Percentiles rank a stretch among this genome's conserved stretches.
Evolutionary conservation across 2,113 vertebrate genomes (phyloP).

Genomic region (Varanus komodoensis): DNA sequence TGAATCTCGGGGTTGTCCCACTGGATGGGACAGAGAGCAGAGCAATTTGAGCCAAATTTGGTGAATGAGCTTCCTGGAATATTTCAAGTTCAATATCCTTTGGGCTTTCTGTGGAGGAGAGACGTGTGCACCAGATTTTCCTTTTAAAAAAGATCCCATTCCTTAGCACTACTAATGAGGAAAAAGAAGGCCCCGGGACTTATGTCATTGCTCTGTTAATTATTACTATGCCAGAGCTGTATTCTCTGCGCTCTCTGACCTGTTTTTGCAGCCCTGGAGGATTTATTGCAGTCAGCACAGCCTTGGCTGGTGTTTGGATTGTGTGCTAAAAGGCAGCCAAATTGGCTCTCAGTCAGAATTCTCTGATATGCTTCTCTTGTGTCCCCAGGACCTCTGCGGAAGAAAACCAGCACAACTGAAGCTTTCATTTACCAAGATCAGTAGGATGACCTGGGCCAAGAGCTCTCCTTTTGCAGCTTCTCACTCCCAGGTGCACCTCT

Average conservation of each 20-base stretch:
- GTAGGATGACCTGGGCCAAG: constrained; percentile 16
- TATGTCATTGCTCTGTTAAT: constrained; percentile 76
- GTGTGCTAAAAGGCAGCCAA: constrained; percentile 57
- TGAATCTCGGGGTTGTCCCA: background rate
- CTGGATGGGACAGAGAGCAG: background rate
- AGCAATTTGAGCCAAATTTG: background rate
- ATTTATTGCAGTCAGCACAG: constrained; percentile 71
- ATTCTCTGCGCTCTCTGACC: constrained; percentile 70
- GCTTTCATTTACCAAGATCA: constrained; percentile 32
- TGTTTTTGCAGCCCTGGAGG: constrained; percentile 63
- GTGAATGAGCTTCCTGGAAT: background rate
- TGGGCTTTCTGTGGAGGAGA: constrained; percentile 50
- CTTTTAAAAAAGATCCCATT: background rate
- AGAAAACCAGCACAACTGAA: constrained; percentile 52
- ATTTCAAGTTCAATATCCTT: background rate
- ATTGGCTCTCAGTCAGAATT: constrained; percentile 66
- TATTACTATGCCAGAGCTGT: constrained; percentile 68
- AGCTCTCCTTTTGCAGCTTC: constrained; percentile 15
- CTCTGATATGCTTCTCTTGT: background rate
- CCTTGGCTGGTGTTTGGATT: constrained; percentile 77
- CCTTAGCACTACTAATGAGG: constrained; percentile 1
- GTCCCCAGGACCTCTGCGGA: constrained; percentile 46
- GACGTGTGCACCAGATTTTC: background rate
- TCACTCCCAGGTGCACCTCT: no score
- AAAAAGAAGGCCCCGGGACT: constrained; percentile 55